Evolutionary conservation across 2,797 vertebrate species (phyloP).

Genomic region (Brachymystax lenok): DNA sequence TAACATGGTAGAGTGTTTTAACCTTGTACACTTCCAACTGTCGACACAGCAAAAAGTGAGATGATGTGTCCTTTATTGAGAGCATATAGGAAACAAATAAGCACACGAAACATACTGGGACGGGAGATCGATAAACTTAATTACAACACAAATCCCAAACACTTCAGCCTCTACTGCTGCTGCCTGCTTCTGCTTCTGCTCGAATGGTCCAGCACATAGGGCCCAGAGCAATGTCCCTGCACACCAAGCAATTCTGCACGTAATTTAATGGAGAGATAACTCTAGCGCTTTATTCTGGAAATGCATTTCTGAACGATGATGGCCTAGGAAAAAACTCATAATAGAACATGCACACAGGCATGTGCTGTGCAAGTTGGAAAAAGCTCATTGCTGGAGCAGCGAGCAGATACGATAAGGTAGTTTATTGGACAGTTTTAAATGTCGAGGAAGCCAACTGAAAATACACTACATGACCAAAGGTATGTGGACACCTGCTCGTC

Average conservation of each 20-base stretch:
- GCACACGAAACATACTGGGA: constrained; percentile 34
- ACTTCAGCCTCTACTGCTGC: constrained; percentile 17
- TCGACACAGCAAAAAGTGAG: constrained; percentile 39
- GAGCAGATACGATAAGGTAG: neutral
- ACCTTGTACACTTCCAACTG: neutral
- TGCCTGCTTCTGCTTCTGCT: constrained; percentile 5
- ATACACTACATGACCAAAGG: no score
- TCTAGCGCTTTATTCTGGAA: neutral
- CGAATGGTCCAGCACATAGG: neutral
- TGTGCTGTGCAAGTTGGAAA: neutral
- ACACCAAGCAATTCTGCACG: constrained; percentile 11
- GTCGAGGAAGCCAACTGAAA: neutral
- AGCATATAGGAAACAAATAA: constrained; percentile 33
- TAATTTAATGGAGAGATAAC: constrained; percentile 25
- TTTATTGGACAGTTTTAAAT: constrained; percentile 1
- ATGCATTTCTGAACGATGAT: constrained; percentile 7
- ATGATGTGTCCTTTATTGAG: constrained; percentile 31
- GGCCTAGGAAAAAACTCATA: neutral
- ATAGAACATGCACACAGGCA: neutral
- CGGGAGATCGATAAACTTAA: constrained; percentile 47
- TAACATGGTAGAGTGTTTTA: neutral
- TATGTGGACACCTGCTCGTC: no score
- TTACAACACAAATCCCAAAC: constrained; percentile 50
- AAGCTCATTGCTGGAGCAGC: neutral
- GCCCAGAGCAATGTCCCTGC: neutral